Conservation (phyloP, 2,888 invertebrate genomes). For the Xanthostigma xanthostigma region DNA sequence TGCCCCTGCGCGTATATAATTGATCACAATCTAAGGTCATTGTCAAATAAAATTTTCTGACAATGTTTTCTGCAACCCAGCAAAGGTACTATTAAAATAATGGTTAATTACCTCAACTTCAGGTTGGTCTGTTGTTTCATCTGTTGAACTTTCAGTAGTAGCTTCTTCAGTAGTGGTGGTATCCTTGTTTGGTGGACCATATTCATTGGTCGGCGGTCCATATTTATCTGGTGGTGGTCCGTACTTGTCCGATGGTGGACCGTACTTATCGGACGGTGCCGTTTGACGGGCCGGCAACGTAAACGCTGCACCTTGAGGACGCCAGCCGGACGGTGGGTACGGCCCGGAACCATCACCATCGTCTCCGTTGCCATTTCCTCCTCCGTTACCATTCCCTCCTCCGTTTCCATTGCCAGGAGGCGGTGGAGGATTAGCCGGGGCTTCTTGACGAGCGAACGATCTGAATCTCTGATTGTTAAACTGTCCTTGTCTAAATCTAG, state of each 20-base stretch:
- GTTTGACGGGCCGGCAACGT: slow-evolving; percentile 24
- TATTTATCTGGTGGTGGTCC: slow-evolving; percentile 20
- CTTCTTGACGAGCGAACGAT: slow-evolving; percentile 24
- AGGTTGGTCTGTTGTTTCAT: no score
- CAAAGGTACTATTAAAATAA: no score
- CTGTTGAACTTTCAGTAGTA: slow-evolving; percentile 9
- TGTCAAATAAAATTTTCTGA: no score
- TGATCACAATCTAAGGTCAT: no score
- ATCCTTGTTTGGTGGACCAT: slow-evolving; percentile 17
- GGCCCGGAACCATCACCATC: slow-evolving; percentile 17
- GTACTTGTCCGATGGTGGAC: slow-evolving; percentile 19
- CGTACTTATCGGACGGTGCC: slow-evolving; percentile 16
- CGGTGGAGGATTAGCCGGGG: slow-evolving; percentile 6
- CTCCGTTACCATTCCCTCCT: slow-evolving; percentile 4
- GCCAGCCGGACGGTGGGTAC: slow-evolving; percentile 30
- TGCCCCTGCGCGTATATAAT: no score
- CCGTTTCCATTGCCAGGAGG: not conserved
- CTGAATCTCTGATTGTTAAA: slow-evolving; percentile 15
- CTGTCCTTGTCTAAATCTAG: slow-evolving; percentile 19
- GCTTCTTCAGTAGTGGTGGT: slow-evolving; percentile 22
- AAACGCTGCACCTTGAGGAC: slow-evolving; percentile 30
- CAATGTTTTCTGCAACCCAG: no score
- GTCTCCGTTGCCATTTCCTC: slow-evolving; percentile 5
- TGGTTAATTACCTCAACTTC: no score
- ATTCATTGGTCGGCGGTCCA: slow-evolving; percentile 5